Evolutionary conservation across 2,888 invertebrate genomes (phyloP).

Genomic region (Limnephilus marmoratus): DNA sequence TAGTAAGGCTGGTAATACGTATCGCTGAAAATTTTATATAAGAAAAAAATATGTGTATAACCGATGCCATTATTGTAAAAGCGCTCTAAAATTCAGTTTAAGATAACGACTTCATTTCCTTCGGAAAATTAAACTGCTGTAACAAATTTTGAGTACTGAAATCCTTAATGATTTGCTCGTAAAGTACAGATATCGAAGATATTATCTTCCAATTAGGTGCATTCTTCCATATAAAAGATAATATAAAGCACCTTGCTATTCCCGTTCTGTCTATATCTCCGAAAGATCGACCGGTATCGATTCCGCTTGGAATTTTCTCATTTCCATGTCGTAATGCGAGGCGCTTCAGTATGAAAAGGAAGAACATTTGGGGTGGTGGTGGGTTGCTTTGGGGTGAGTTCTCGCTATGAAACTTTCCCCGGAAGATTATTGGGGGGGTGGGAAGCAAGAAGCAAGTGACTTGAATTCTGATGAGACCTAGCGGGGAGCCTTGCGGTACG

Average conservation of each 20-base stretch:
- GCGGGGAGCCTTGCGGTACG: conserved; percentile 5
- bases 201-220: neutral
- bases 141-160: too few relatives aligned
- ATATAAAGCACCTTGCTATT: neutral
- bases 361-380: neutral
- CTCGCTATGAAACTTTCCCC: conserved; percentile 31
- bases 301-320: conserved; percentile 33
- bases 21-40: too few relatives aligned
- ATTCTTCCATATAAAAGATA: neutral
- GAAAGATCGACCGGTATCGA: conserved; percentile 16
- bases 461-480: conserved; percentile 31
- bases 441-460: neutral
- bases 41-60: too few relatives aligned
- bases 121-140: too few relatives aligned
- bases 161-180: neutral
- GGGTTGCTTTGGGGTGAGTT: conserved; percentile 4
- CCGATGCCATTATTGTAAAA: too few relatives aligned
- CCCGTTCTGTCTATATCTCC: neutral
- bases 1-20: too few relatives aligned
- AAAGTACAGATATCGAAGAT: neutral
- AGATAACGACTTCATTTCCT: too few relatives aligned
- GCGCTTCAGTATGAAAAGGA: neutral
- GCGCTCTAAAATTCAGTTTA: too few relatives aligned
- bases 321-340: conserved; percentile 23
- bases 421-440: conserved; percentile 24